Conservation (phyloP, 2,888 invertebrate species). For the Stenurella melanura region DNA sequence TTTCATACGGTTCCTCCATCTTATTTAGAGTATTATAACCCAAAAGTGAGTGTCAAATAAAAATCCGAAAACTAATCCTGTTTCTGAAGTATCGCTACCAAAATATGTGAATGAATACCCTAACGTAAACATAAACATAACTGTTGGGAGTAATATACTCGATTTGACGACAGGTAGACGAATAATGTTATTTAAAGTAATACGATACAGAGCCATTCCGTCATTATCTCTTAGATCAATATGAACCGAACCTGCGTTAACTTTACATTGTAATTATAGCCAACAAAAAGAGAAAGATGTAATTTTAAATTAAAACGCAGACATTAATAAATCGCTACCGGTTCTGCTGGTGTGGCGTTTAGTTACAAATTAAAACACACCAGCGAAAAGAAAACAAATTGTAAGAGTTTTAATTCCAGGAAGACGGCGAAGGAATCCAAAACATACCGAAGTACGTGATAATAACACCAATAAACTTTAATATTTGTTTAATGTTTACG, state of each 20-base stretch:
- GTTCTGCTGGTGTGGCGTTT: background rate
- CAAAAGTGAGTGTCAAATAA: too few species aligned
- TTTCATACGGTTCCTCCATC: too few species aligned
- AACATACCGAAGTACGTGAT: slow-evolving; percentile 54
- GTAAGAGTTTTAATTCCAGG: slow-evolving; percentile 25
- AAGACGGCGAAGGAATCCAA: slow-evolving; percentile 47
- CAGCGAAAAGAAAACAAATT: slow-evolving; percentile 12
- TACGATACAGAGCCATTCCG: background rate
- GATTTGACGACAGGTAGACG: slow-evolving; percentile 9
- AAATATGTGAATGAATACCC: background rate
- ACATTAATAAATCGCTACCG: background rate
- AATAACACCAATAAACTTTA: slow-evolving; percentile 56
- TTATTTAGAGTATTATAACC: too few species aligned
- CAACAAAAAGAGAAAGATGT: slow-evolving; percentile 5
- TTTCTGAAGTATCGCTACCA: background rate
- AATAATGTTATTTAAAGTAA: slow-evolving; percentile 18
- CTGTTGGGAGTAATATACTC: background rate
- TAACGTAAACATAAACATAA: background rate
- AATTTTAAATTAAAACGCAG: slow-evolving; percentile 15
- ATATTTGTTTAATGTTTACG: slow-evolving; percentile 55
- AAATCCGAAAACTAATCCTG: too few species aligned
- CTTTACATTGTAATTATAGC: slow-evolving; percentile 13
- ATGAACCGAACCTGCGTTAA: background rate
- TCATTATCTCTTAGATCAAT: slow-evolving; percentile 11
- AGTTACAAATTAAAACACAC: slow-evolving; percentile 14